A percentile compares a stretch with the other conserved stretches of the same genome.
phyloP scores from a whole-genome alignment of 2,113 vertebrate genomes.

The Saimiri boliviensis region DNA sequence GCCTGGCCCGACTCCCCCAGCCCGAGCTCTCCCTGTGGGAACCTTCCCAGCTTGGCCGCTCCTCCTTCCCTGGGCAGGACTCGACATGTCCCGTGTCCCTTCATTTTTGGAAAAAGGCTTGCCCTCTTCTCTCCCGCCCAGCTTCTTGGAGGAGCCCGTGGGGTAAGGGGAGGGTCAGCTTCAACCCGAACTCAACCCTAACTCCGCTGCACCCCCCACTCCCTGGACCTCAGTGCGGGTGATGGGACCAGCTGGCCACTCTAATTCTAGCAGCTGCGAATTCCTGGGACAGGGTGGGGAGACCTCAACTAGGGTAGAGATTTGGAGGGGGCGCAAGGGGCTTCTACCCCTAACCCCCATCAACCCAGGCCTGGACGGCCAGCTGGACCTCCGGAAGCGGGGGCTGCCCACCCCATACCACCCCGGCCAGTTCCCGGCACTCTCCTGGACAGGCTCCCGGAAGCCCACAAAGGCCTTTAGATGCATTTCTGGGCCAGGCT shows the following conservation, averaged over 20 bases:
- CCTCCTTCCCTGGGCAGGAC: background rate
- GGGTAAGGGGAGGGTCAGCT: background rate
- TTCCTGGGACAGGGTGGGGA: background rate
- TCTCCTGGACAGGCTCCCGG: constrained; percentile 64
- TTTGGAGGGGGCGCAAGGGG: background rate
- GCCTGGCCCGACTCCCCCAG: background rate
- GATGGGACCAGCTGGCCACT: background rate
- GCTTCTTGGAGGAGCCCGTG: background rate
- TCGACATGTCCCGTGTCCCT: background rate
- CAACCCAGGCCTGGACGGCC: background rate
- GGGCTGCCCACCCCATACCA: background rate
- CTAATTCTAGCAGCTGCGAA: background rate
- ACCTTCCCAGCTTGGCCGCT: background rate
- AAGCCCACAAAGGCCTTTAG: constrained; percentile 74
- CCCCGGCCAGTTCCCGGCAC: constrained; percentile 27
- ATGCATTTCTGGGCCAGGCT: constrained; percentile 63
- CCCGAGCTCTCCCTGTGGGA: background rate
- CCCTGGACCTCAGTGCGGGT: background rate
- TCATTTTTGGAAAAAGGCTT: constrained; percentile 2
- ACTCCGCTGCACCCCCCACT: no score
- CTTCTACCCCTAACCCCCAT: background rate
- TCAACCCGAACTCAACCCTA: background rate
- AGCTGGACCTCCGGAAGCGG: constrained; percentile 7
- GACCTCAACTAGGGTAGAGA: background rate
- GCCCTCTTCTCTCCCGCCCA: background rate